These are phyloP conservation scores for Syritta pipiens DNA, from an alignment of 2,888 invertebrate species.

Conservation along the genomic window DNA sequence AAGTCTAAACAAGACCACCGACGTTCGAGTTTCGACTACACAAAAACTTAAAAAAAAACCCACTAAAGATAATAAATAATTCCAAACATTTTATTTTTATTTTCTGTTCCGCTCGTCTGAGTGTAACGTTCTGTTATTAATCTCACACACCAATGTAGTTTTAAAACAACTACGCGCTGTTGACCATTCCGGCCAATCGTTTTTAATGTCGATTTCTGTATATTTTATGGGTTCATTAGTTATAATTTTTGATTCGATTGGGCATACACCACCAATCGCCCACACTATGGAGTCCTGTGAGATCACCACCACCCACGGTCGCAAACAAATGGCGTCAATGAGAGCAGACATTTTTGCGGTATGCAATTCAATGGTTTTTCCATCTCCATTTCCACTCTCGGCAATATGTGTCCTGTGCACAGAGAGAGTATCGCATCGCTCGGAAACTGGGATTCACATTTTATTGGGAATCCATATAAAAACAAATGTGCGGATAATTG, in stretches of 20 bases:
- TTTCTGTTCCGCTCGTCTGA: too few relatives aligned
- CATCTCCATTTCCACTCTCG: conserved; percentile 37
- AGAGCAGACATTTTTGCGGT: conserved; percentile 54
- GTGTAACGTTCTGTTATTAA: too few relatives aligned
- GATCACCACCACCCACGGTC: neutral
- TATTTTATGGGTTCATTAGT: conserved; percentile 64
- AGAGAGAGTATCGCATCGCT: neutral
- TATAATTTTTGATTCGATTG: conserved; percentile 66
- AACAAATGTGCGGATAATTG: conserved; percentile 67
- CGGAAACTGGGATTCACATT: conserved; percentile 43
- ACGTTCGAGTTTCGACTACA: too few relatives aligned
- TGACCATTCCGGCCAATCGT: conserved; percentile 19
- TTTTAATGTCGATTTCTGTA: conserved; percentile 49
- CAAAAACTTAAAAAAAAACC: too few relatives aligned
- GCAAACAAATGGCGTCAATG: conserved; percentile 28
- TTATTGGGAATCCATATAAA: conserved; percentile 68
- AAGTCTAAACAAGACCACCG: too few relatives aligned
- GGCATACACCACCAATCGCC: conserved; percentile 4
- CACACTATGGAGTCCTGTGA: neutral
- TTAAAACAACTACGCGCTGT: conserved; percentile 14
- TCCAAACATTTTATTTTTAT: too few relatives aligned
- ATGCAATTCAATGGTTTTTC: conserved; percentile 58
- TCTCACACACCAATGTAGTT: too few relatives aligned
- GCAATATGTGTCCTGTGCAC: conserved; percentile 15
- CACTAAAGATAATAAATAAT: too few relatives aligned